Evolutionary conservation across 2,113 vertebrate species (phyloP).

Genomic region (Cichladusa arquata): DNA sequence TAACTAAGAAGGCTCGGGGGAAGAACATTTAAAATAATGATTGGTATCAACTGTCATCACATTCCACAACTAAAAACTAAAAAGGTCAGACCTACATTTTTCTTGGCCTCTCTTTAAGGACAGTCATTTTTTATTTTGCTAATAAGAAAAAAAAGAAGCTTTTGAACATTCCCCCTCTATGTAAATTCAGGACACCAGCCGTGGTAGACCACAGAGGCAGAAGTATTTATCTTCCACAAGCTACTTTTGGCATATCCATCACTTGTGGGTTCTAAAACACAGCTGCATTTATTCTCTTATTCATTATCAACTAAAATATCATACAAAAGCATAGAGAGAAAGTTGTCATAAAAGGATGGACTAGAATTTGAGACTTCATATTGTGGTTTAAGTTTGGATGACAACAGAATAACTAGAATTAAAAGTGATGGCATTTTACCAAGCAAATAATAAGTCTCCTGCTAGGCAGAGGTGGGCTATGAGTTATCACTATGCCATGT

Average conservation of each 20-base stretch:
- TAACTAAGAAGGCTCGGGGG: slow-evolving; percentile 65
- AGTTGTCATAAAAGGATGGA: slow-evolving; percentile 51
- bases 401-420: slow-evolving; percentile 21
- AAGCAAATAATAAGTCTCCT: slow-evolving; percentile 3
- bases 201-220: slow-evolving; percentile 69
- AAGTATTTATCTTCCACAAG: slow-evolving; percentile 71
- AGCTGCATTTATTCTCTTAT: slow-evolving; percentile 61
- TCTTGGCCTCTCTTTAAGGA: slow-evolving; percentile 70
- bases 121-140: slow-evolving; percentile 70
- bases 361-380: slow-evolving; percentile 26
- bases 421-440: slow-evolving; percentile 9
- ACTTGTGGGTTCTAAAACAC: slow-evolving; percentile 38
- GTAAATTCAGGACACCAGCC: slow-evolving; percentile 69
- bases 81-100: slow-evolving; percentile 66
- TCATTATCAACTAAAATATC: slow-evolving; percentile 64
- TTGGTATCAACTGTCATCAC: slow-evolving; percentile 69
- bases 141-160: slow-evolving; percentile 59
- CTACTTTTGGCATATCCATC: slow-evolving; percentile 53
- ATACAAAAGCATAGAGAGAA: slow-evolving; percentile 27
- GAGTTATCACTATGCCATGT: background rate
- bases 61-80: slow-evolving; percentile 66
- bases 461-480: background rate
- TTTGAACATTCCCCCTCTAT: slow-evolving; percentile 65
- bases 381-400: slow-evolving; percentile 47
- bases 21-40: slow-evolving; percentile 66